Base-by-base conservation (phyloP, 2,797 vertebrate species). In the Amazonetta brasiliensis region DNA sequence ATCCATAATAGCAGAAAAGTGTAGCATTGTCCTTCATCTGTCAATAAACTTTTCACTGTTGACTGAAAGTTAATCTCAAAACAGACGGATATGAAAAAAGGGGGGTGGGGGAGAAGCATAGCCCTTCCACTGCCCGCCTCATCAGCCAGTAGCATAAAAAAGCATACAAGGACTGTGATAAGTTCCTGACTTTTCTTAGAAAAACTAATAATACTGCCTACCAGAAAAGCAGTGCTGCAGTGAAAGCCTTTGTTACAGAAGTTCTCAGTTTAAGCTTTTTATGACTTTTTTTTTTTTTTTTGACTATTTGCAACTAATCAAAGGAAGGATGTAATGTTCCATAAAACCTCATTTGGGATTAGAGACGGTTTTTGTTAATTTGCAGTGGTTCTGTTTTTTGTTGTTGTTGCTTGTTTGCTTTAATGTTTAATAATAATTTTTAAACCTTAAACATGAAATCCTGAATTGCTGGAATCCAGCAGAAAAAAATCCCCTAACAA, bases 401-500 rank as follows among this genome's bases (percentile, higher is more conserved):
- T 50, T 18, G 14, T 20, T 63, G 26, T 62, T 20, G 37, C 9
- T 63, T 46, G 48, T 26, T 78, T 37, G 7, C 23, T 17, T 33
- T 43, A 35, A 12, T 59, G 30, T 50, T 74, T 58, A 31, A 1
- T 21, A 6, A 62, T 26, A 20, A 59, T 58, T 35, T 59, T 63
- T 23, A 84, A 33, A 46, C 4, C 16, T 66, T 58, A 46, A 26
- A 16, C 20, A 15, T n/a, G 30, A 82, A 87, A 75, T 89, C 8
- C n/a, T 43, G 23, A 73, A 59, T 52, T 4, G 0, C 26, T 71
- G 44, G 60, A 91, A 90, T 52, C 35, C 35, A 74, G 30, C 19
- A 39, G 16, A 67, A 48, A 54, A 58, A 41, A 0, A 1, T 20
- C 35, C n/a, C 1, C 28, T 12, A 43, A 23, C 1, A 18, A 0